phyloP scores from a whole-genome alignment of 2,113 vertebrate species.

The Chitala chitala region DNA sequence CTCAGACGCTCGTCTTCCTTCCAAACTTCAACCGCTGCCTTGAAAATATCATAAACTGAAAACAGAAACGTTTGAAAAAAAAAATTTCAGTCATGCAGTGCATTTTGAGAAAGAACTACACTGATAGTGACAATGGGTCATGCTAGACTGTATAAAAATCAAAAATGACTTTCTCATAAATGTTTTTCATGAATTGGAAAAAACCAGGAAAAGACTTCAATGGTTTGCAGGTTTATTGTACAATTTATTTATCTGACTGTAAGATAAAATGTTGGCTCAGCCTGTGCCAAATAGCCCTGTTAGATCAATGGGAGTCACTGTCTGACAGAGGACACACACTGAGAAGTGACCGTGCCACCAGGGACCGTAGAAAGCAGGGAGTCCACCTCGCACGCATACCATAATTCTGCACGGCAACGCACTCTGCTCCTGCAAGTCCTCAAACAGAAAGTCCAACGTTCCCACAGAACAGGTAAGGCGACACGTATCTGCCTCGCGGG shows the following conservation, averaged over 20 bases:
- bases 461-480: background rate
- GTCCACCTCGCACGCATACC: background rate
- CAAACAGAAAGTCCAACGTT: background rate
- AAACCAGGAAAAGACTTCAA: constrained; percentile 48
- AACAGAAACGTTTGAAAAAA: too few species aligned
- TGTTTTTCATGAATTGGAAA: constrained; percentile 46
- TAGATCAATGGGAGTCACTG: constrained; percentile 37
- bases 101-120: too few species aligned
- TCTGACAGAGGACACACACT: too few species aligned
- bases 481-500: background rate
- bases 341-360: too few species aligned
- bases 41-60: constrained; percentile 19
- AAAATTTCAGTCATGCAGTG: too few species aligned
- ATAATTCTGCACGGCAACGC: constrained; percentile 50
- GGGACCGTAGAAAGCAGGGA: background rate
- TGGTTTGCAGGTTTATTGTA: constrained; percentile 52
- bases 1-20: too few species aligned
- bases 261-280: constrained; percentile 30
- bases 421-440: background rate
- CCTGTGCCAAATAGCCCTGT: too few species aligned
- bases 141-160: constrained; percentile 52
- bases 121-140: constrained; percentile 53
- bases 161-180: constrained; percentile 56
- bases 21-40: too few species aligned
- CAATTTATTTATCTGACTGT: constrained; percentile 47